Evolutionary conservation across 2,888 invertebrate species (phyloP).

Genomic region (Agrenia bidenticulata): DNA sequence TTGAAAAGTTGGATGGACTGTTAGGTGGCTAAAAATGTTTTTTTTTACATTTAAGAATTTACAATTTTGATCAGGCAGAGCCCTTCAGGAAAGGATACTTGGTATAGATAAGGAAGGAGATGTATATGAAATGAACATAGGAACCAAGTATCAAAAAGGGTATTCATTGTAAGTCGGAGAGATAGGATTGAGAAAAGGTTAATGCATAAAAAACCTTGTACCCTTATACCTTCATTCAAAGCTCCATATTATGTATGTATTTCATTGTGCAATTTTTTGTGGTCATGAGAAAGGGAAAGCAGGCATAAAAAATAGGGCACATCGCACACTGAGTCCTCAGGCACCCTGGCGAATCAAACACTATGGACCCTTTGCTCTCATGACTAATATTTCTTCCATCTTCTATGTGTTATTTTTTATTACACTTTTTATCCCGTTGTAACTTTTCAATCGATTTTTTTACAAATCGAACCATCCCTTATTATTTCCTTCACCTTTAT

Average conservation of each 20-base stretch:
- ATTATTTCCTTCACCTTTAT: background rate
- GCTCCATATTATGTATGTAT: constrained; percentile 9
- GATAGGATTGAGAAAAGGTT: constrained; percentile 19
- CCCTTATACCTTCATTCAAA: constrained; percentile 25
- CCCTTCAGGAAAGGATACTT: constrained; percentile 2
- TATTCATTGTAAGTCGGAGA: constrained; percentile 9
- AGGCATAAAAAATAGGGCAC: constrained; percentile 46
- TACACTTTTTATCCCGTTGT: constrained; percentile 19
- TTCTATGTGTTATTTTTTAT: constrained; percentile 14
- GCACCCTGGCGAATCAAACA: constrained; percentile 21
- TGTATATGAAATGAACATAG: background rate
- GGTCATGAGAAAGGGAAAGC: constrained; percentile 39
- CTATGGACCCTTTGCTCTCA: constrained; percentile 20
- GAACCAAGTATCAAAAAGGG: constrained; percentile 15
- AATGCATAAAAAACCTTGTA: constrained; percentile 25
- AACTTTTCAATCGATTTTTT: constrained; percentile 25
- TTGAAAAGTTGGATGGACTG: constrained; percentile 3
- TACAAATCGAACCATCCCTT: constrained; percentile 20
- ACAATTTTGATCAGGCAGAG: background rate
- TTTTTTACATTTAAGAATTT: too few species aligned
- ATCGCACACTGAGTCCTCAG: background rate
- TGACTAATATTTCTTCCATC: constrained; percentile 21
- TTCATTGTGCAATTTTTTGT: constrained; percentile 52
- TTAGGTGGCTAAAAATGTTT: too few species aligned
- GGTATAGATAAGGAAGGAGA: background rate